Percentiles rank a stretch among this genome's conserved stretches.
Evolutionary conservation across 2,113 vertebrate genomes (phyloP).

Genomic region (Tachysurus vachellii): DNA sequence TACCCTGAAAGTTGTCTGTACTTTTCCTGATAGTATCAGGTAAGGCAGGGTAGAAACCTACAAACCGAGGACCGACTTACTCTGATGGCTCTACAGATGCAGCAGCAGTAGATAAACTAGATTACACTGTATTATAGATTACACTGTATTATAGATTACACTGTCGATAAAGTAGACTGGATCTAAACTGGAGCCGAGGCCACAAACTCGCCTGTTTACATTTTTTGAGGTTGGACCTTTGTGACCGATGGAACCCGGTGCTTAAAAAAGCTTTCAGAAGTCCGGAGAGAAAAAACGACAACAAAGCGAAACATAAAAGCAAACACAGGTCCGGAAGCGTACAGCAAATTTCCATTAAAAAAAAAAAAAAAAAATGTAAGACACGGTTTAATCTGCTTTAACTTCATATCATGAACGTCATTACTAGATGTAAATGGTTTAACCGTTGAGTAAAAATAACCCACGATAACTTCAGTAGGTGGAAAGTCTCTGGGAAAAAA

Average conservation of each 20-base stretch:
- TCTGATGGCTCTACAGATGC: background rate
- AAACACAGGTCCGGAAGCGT: background rate
- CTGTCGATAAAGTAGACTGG: background rate
- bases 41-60: no score
- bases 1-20: background rate
- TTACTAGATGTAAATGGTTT: background rate
- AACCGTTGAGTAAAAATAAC: background rate
- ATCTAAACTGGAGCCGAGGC: background rate
- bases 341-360: background rate
- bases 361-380: background rate
- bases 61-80: no score
- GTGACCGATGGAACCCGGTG: background rate
- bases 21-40: background rate
- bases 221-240: background rate
- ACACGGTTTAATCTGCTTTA: constrained; percentile 30
- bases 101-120: background rate
- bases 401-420: background rate
- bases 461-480: background rate
- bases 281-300: background rate
- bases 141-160: no score
- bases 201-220: background rate
- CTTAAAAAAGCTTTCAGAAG: background rate
- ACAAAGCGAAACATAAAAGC: background rate
- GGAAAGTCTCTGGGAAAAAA: background rate
- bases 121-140: no score